Conservation (phyloP, 2,888 invertebrate species). For the Sepioteuthis lessoniana region DNA sequence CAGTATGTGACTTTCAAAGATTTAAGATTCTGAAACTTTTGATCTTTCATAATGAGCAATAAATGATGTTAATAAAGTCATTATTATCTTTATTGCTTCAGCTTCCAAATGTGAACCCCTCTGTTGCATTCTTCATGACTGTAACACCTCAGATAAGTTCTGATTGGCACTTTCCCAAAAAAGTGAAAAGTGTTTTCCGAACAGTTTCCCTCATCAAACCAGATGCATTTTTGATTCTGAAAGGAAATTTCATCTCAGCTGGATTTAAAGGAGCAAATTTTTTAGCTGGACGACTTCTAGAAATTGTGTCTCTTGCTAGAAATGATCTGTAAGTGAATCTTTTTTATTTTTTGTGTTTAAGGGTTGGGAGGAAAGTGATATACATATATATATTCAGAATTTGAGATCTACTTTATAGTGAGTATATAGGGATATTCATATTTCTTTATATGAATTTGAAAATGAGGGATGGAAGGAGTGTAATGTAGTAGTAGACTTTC, state of each 20-base stretch:
- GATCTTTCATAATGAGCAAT: not conserved
- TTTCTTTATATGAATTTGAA: too few relatives aligned
- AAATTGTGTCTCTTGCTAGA: constrained; percentile 70
- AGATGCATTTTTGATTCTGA: constrained; percentile 69
- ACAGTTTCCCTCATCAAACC: constrained; percentile 71
- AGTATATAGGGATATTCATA: too few relatives aligned
- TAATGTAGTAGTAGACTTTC: too few relatives aligned
- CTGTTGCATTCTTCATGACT: constrained; percentile 41
- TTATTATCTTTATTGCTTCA: not conserved
- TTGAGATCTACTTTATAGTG: too few relatives aligned
- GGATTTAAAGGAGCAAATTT: constrained; percentile 72
- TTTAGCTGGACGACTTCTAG: constrained; percentile 70
- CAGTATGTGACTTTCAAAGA: too few relatives aligned
- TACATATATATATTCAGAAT: too few relatives aligned
- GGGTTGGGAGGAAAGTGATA: not conserved
- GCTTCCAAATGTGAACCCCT: constrained; percentile 34
- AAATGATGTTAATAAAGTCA: not conserved
- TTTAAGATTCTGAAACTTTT: not conserved
- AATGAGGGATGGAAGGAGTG: too few relatives aligned
- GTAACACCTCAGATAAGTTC: not conserved
- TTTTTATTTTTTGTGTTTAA: not conserved
- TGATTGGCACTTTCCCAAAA: not conserved
- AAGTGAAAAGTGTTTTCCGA: constrained; percentile 68
- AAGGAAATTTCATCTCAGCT: constrained; percentile 71
- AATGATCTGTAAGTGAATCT: constrained; percentile 72